These are phyloP conservation scores for Globia sparganii DNA, from an alignment of 2,888 invertebrate genomes.

Conservation along the genomic window DNA sequence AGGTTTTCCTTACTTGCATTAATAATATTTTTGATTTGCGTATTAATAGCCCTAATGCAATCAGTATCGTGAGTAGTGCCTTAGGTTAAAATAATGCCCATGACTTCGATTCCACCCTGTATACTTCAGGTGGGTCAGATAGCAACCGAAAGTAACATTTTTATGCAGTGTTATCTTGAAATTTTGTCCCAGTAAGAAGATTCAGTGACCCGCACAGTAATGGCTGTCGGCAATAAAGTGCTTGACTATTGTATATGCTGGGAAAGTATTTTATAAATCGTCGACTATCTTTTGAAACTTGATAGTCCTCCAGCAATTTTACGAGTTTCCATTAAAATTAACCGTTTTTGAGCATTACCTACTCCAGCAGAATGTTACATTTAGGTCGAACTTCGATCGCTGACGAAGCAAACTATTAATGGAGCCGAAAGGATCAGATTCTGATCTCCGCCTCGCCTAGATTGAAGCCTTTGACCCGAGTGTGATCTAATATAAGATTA, in stretches of 20 bases:
- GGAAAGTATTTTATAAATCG: background rate
- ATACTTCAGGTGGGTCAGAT: background rate
- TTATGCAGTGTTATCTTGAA: background rate
- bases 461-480: constrained; percentile 23
- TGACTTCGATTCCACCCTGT: no score
- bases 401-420: constrained; percentile 41
- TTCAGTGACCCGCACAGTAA: background rate
- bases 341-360: constrained; percentile 2
- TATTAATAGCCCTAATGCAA: no score
- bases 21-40: no score
- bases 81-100: no score
- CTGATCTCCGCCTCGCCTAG: constrained; percentile 11
- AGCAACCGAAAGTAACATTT: background rate
- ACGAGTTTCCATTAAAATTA: background rate
- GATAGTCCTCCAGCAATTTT: background rate
- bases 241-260: background rate
- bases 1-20: no score
- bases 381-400: constrained; percentile 13
- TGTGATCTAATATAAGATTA: constrained; percentile 31
- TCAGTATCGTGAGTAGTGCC: no score
- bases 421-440: constrained; percentile 47
- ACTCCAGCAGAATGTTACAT: background rate
- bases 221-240: background rate
- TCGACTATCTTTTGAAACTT: background rate
- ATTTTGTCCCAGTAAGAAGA: background rate